Percentiles rank a stretch among this genome's conserved stretches.
Conservation (phyloP, 2,113 vertebrate genomes). For the Microtus ochrogaster region DNA sequence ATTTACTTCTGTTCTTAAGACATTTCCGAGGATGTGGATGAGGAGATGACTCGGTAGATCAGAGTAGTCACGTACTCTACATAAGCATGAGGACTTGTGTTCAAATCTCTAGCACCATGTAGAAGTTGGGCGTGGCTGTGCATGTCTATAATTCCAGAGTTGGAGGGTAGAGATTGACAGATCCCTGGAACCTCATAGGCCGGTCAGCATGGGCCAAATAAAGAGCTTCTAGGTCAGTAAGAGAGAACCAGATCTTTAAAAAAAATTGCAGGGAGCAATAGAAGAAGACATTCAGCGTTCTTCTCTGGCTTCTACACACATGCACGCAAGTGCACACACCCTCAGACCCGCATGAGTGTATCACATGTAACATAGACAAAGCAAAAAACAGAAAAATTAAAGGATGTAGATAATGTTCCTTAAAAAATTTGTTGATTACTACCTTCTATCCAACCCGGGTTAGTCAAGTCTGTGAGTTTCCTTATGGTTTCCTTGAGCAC, state of each 20-base stretch:
- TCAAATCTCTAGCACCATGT: not conserved
- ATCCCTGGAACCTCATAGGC: not conserved
- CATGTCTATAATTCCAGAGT: not conserved
- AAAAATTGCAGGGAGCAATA: not conserved
- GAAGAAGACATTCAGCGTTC: not conserved
- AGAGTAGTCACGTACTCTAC: not conserved
- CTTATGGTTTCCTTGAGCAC: too few relatives aligned
- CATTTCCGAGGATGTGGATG: conserved; percentile 41
- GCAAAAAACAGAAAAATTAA: not conserved
- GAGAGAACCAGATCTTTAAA: not conserved
- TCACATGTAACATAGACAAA: not conserved
- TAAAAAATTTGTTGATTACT: conserved; percentile 32
- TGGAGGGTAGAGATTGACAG: not conserved
- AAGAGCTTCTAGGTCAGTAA: not conserved
- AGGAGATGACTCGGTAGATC: not conserved
- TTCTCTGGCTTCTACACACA: not conserved
- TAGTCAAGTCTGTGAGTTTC: too few relatives aligned
- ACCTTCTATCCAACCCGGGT: not conserved
- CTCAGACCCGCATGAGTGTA: not conserved
- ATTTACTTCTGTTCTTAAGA: conserved; percentile 65
- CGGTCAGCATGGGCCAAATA: not conserved
- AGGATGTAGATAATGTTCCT: conserved; percentile 55
- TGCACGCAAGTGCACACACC: too few relatives aligned
- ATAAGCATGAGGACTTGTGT: not conserved
- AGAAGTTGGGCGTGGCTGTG: not conserved